A percentile compares a stretch with the other conserved stretches of the same genome.
Conservation (phyloP, 2,888 invertebrate species). For the Hirtodrosophila cameraria region DNA sequence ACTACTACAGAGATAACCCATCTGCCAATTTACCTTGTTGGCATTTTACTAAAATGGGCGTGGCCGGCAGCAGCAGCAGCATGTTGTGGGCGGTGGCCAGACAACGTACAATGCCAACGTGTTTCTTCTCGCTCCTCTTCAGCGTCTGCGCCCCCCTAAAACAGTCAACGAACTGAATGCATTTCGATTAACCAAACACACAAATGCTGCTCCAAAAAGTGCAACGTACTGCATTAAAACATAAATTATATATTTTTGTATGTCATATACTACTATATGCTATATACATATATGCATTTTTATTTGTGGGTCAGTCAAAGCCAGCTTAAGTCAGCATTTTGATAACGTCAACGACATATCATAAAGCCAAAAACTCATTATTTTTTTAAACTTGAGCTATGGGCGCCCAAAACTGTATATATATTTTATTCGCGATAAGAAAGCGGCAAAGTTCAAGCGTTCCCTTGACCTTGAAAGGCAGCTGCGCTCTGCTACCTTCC, state of each 20-base stretch:
- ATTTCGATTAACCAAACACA: conserved; percentile 1
- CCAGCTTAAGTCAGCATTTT: conserved; percentile 30
- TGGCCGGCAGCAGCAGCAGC: conserved; percentile 19
- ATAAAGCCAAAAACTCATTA: conserved; percentile 1
- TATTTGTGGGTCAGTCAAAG: conserved; percentile 43
- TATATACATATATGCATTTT: conserved; percentile 12
- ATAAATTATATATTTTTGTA: conserved; percentile 32
- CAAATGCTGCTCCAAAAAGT: conserved; percentile 43
- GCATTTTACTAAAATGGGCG: conserved; percentile 58
- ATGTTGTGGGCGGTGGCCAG: conserved; percentile 9
- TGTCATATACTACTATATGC: conserved; percentile 9
- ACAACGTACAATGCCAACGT: conserved; percentile 59
- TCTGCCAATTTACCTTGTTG: conserved; percentile 60
- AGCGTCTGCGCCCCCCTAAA: conserved; percentile 50
- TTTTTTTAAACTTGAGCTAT: conserved; percentile 35
- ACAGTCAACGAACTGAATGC: conserved; percentile 64
- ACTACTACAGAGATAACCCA: conserved; percentile 14
- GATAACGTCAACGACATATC: conserved; percentile 33
- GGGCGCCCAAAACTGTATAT: conserved; percentile 50
- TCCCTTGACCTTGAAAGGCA: conserved; percentile 72
- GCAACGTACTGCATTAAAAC: conserved; percentile 57
- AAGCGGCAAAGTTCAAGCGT: conserved; percentile 54
- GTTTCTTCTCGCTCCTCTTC: conserved; percentile 19
- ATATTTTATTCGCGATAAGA: conserved; percentile 33
- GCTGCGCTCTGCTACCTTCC: neutral